Evolutionary conservation across 2,113 vertebrate species (phyloP), one percentile per base, ranked within the genome.

Genomic region (Centrocercus urophasianus): DNA sequence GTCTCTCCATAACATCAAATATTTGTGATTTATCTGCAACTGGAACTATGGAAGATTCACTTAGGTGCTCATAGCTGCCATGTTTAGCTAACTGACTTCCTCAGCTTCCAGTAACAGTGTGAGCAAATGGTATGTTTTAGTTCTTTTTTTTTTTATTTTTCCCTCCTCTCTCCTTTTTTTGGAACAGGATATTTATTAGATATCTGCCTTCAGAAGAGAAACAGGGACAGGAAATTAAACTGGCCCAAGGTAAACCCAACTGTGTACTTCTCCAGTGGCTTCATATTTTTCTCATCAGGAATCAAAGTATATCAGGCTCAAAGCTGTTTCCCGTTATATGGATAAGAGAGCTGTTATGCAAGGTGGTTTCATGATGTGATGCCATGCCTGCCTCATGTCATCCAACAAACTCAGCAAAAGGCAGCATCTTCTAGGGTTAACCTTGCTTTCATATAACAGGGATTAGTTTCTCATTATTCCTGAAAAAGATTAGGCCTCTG

Each of bases 151-250:
- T 22, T 45, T 30, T 14, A 7, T 15, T 34, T 47, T 24, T 25
- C 30, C 32, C 56, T 59, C 56, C 56, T 59, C 32, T 59, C 56
- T 59, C 32, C 18, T 69, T 54, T 45, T 82, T 43, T 43, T 2
- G 9, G 10, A 86, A 12, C 34, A 79, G 42, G 73, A 77, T 91
- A 86, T 92, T 96, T 91, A 59, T 63, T 60, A 72, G 30, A 61
- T 54, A 17, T 67, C 83, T 67, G 34, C 54, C 83, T 94, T 93
- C 27, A 13, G 92, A 88, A 91, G 36, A 93, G 88, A 83, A 90
- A 92, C 0, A 30, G 22, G 71, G 82, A 90, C 95, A 96, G 97
- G 96, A 97, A 97, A 97, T 97, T 96, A 97, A 96, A 94, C 13
- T 57, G 75, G 93, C 91, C 88, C 91, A 93, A 93, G 86, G 92